Percentiles rank a stretch among this genome's conserved stretches.
Evolutionary conservation across 2,113 vertebrate genomes (phyloP).

Genomic region (Gambusia affinis): DNA sequence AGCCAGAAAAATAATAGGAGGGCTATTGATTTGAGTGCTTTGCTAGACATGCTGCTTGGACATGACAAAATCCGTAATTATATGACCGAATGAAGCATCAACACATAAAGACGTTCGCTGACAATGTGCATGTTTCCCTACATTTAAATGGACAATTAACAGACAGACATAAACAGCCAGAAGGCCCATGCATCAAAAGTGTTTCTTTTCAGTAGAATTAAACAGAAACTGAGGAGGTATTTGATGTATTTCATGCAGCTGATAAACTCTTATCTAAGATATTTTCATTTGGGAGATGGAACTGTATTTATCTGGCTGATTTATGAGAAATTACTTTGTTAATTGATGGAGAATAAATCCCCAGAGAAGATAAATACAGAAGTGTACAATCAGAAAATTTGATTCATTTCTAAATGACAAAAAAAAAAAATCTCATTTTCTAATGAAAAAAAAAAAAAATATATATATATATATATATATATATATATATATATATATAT

Average conservation of each 20-base stretch:
- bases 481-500: too few species aligned
- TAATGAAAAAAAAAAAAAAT: neutral
- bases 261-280: too few species aligned
- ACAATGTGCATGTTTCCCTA: slow-evolving; percentile 19
- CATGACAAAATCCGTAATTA: neutral
- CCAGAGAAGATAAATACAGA: too few species aligned
- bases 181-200: neutral
- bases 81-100: neutral
- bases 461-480: too few species aligned
- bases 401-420: neutral
- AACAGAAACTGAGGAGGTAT: too few species aligned
- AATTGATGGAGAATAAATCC: neutral
- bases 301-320: neutral
- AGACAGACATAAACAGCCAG: slow-evolving; percentile 61
- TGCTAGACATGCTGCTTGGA: neutral
- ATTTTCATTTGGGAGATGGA: too few species aligned
- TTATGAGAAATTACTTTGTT: neutral
- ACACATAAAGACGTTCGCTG: neutral
- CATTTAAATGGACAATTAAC: slow-evolving; percentile 31
- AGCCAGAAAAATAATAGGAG: neutral
- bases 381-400: neutral
- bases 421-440: neutral
- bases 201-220: neutral
- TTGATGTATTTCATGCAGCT: too few species aligned
- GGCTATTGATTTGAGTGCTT: neutral